Conservation (phyloP, 2,888 invertebrate genomes). For the Microchrysa polita region DNA sequence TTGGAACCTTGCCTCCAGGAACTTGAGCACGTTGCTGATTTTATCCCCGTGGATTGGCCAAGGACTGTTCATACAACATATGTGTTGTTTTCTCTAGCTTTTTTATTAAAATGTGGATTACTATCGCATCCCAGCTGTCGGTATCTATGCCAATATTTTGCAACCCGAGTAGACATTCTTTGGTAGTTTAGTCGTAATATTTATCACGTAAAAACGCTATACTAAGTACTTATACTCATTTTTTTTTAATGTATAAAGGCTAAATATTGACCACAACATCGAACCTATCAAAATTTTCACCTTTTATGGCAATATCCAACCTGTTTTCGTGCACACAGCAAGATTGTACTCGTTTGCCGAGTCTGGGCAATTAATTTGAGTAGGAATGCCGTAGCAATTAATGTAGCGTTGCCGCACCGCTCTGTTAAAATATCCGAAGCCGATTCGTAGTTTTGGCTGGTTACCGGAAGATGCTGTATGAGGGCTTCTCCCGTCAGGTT, state of each 20-base stretch:
- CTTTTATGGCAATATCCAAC: too few relatives aligned
- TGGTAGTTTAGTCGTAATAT: too few relatives aligned
- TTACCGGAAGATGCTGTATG: not conserved
- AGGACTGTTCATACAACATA: not conserved
- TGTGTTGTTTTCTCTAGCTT: slow-evolving; percentile 2
- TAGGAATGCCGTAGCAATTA: not conserved
- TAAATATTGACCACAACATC: too few relatives aligned
- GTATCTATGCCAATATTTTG: not conserved
- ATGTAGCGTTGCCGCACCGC: too few relatives aligned
- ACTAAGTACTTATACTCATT: too few relatives aligned
- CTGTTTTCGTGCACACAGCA: too few relatives aligned
- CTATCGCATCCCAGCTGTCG: not conserved
- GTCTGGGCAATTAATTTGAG: not conserved
- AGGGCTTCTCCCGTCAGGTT: not conserved
- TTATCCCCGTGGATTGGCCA: not conserved
- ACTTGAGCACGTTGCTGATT: not conserved
- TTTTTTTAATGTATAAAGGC: too few relatives aligned
- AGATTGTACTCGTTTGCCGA: not conserved
- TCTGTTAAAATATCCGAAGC: too few relatives aligned
- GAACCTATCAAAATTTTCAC: too few relatives aligned
- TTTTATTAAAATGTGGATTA: not conserved
- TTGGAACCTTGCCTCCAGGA: not conserved
- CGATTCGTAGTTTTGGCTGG: not conserved
- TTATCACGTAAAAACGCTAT: too few relatives aligned
- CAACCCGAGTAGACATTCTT: not conserved